Base-by-base conservation (phyloP, 1,140 invertebrate species). In the Asbolus verrucosus region DNA sequence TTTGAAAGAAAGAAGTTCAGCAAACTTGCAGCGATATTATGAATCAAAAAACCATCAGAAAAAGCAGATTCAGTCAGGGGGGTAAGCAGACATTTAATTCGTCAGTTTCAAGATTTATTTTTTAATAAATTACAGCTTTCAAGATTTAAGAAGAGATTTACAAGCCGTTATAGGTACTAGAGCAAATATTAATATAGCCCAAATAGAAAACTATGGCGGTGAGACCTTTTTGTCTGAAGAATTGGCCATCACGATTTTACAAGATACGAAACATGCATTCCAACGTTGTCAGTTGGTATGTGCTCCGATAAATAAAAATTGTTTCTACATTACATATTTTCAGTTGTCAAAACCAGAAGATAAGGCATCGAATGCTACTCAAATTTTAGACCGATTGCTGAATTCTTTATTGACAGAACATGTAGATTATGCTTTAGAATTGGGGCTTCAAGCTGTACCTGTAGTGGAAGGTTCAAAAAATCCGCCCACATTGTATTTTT, bases 171-270 rank as follows among this genome's bases (percentile, higher is more conserved):
- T 99, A 72, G 94, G 93, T 0, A 93, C 92, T 1, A 87, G 94
- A 67, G 93, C 95, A 0, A 96, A 96, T 77, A 94, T 97, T 33
- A 97, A 97, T 78, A 94, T 97, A 71, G 93, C 93, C 1, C 92
- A 93, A 79, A 93, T 94, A 65, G 96, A 98, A 81, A 94, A 97
- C 81, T 98, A 96, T 81, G 95, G 95, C 1, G 96, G 96, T 0
- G 97, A 99, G 83, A 98, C 96, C 0, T 98, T 99, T 81, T 85
- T 99, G 1, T 98, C 96, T 0, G 96, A 98, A 82, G 94, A 98
- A 81, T 86, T 99, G n/a, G 96, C 95, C 0, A 94, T 97, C 62
- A 93, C 91, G 75, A 87, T 99, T 75, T 83, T 99, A 8, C 94
- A 96, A 81, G 94, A 98, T 80, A 92, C 93, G 0, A 96, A 97